Evolutionary conservation across 2,888 invertebrate genomes (phyloP).

Genomic region (Dione juno): DNA sequence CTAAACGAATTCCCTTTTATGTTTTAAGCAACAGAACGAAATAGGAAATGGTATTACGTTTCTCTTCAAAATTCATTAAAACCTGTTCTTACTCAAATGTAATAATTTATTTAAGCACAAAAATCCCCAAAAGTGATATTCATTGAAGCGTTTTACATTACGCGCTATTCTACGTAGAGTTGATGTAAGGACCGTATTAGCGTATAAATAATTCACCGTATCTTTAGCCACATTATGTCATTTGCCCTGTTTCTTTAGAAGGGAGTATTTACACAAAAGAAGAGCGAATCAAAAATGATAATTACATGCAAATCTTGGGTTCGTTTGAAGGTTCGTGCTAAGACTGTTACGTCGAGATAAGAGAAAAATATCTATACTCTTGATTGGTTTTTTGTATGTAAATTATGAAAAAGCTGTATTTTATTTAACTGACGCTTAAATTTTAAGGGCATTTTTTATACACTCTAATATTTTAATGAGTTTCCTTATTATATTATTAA

Average conservation of each 20-base stretch:
- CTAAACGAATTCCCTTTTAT: constrained; percentile 43
- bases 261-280: constrained; percentile 82
- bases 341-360: constrained; percentile 49
- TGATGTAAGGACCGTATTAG: constrained; percentile 67
- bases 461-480: background rate
- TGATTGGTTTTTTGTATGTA: constrained; percentile 37
- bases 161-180: constrained; percentile 56
- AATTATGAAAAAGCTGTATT: background rate
- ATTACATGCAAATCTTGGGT: constrained; percentile 82
- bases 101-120: constrained; percentile 81
- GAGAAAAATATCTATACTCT: constrained; percentile 41
- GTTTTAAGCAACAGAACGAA: constrained; percentile 54
- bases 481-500: too few relatives aligned
- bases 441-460: background rate
- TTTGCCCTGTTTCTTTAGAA: constrained; percentile 80
- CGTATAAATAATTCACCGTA: constrained; percentile 82
- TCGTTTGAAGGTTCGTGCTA: constrained; percentile 60
- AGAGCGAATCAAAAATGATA: constrained; percentile 84
- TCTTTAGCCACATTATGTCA: constrained; percentile 81
- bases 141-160: constrained; percentile 76
- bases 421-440: background rate
- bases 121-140: constrained; percentile 80
- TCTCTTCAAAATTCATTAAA: constrained; percentile 78
- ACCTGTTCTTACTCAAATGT: constrained; percentile 74
- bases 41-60: constrained; percentile 68